A percentile compares a stretch with the other conserved stretches of the same genome.
phyloP scores from a whole-genome alignment of 2,888 invertebrate species.

The Drosophila setosimentum region DNA sequence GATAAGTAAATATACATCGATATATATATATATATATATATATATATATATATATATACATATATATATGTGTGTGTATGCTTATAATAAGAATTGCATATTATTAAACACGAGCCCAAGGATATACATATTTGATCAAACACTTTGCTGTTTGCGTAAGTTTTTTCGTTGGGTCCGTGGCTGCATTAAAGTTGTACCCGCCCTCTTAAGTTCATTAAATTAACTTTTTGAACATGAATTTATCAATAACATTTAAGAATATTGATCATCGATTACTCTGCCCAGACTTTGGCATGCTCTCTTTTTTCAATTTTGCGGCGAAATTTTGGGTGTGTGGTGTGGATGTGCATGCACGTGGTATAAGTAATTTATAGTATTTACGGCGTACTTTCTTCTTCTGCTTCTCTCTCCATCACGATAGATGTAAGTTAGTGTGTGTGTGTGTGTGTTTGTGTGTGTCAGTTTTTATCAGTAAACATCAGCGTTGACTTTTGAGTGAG shows the following conservation, averaged over 20 bases:
- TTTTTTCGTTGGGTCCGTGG: constrained; percentile 7
- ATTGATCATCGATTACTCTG: constrained; percentile 13
- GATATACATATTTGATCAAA: constrained; percentile 9
- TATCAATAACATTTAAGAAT: constrained; percentile 13
- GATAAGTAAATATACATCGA: constrained; percentile 3
- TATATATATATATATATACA: background rate
- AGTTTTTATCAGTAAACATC: constrained; percentile 25
- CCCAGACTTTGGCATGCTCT: constrained; percentile 33
- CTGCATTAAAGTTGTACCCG: constrained; percentile 13
- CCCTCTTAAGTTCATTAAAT: constrained; percentile 5
- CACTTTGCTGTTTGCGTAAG: constrained; percentile 4
- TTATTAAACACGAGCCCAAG: constrained; percentile 13
- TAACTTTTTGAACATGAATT: constrained; percentile 18
- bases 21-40: background rate
- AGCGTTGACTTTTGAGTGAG: constrained; percentile 18
- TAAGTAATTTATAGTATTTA: constrained; percentile 10
- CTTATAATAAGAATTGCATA: constrained; percentile 2
- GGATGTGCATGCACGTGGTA: background rate
- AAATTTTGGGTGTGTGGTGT: constrained; percentile 12
- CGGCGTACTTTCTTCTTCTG: constrained; percentile 3
- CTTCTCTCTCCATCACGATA: background rate
- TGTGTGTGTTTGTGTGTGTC: constrained; percentile 17
- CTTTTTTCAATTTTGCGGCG: constrained; percentile 10
- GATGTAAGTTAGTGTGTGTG: background rate
- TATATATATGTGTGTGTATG: constrained; percentile 1